Conservation (phyloP, 2,888 invertebrate species). For the Cosmopolites sordidus region DNA sequence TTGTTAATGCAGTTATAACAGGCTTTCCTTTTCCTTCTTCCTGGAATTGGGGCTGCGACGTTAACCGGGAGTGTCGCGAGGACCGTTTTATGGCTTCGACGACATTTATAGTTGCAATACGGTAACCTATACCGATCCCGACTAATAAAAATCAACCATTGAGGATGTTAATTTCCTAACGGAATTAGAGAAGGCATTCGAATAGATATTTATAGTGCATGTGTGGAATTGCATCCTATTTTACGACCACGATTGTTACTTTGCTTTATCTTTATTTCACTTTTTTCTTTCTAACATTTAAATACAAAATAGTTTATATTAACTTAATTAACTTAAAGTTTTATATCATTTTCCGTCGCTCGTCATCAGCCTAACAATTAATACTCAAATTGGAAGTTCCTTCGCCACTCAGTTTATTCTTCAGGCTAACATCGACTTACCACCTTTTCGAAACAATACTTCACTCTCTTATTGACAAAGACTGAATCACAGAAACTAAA, state of each 20-base stretch:
- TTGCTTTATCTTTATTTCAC: background rate
- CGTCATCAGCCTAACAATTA: no score
- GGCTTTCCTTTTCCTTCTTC: constrained; percentile 22
- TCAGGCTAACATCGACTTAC: no score
- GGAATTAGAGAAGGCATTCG: constrained; percentile 4
- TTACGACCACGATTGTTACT: background rate
- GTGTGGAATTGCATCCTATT: background rate
- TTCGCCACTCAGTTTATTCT: no score
- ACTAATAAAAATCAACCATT: constrained; percentile 25
- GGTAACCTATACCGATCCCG: constrained; percentile 22
- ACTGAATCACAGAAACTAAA: no score
- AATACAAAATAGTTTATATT: no score
- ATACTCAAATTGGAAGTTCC: no score
- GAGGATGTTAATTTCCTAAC: constrained; percentile 20
- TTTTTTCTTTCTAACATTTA: no score
- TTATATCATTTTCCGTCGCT: no score
- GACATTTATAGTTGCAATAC: constrained; percentile 26
- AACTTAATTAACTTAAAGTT: no score
- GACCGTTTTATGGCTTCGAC: constrained; percentile 20
- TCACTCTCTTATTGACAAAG: no score
- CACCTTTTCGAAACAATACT: no score
- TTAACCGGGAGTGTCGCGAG: constrained; percentile 23
- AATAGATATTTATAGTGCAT: constrained; percentile 8
- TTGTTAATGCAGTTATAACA: constrained; percentile 27
- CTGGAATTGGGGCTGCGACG: constrained; percentile 16